Conservation (phyloP, 2,113 vertebrate species). For the Butorides virescens region DNA sequence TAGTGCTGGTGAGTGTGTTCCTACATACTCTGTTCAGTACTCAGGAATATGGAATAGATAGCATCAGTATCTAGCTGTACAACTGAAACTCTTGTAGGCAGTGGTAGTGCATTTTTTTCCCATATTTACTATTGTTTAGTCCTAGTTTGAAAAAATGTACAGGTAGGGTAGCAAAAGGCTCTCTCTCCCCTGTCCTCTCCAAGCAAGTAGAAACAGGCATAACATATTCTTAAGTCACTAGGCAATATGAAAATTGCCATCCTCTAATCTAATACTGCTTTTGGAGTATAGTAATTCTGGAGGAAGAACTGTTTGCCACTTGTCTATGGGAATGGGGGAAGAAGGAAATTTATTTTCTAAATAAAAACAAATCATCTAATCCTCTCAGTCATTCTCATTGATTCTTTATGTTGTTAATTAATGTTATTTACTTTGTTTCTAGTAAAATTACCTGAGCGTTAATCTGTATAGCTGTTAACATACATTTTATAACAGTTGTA, state of each 20-base stretch:
- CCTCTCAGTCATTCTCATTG: background rate
- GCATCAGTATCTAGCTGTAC: background rate
- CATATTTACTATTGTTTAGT: background rate
- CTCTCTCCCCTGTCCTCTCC: background rate
- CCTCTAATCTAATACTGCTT: background rate
- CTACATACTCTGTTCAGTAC: background rate
- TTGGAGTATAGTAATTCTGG: background rate
- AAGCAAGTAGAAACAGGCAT: background rate
- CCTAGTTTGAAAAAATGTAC: background rate
- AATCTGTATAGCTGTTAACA: background rate
- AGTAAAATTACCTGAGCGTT: background rate
- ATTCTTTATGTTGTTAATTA: background rate
- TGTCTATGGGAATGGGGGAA: background rate
- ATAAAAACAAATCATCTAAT: background rate
- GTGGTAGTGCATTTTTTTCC: background rate
- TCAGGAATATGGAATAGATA: background rate
- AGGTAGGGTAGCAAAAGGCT: background rate
- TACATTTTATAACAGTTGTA: background rate
- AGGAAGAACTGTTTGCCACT: background rate
- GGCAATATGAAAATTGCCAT: background rate
- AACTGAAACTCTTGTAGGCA: background rate
- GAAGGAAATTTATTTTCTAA: background rate
- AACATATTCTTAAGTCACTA: background rate
- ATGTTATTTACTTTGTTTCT: background rate
- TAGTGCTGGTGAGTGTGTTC: background rate